Conservation (phyloP, 2,797 vertebrate species). For the Melanotaenia nigrans region DNA sequence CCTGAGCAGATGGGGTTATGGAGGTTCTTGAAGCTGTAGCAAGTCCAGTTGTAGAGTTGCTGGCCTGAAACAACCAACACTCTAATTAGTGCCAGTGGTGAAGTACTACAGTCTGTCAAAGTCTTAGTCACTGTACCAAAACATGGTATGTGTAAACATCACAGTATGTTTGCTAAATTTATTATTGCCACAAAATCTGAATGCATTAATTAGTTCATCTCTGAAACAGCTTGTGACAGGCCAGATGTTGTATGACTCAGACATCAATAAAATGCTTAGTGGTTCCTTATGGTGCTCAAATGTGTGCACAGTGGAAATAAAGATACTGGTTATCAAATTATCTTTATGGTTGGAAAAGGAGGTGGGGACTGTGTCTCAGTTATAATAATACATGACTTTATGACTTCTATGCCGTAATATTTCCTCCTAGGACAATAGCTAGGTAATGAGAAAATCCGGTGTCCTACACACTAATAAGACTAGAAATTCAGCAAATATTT, state of each 20-base stretch:
- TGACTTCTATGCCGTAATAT: neutral
- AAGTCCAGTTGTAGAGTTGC: slow-evolving; percentile 88
- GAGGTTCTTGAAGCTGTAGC: slow-evolving; percentile 87
- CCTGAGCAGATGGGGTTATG: slow-evolving; percentile 91
- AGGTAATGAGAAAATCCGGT: too few species aligned
- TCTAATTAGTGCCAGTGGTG: slow-evolving; percentile 57
- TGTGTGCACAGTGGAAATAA: neutral
- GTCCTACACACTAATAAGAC: too few species aligned
- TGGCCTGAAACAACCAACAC: slow-evolving; percentile 88
- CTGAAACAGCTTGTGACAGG: too few species aligned
- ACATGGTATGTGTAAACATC: too few species aligned
- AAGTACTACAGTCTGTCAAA: neutral
- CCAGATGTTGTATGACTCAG: neutral
- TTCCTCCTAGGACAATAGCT: neutral
- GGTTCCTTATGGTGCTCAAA: neutral
- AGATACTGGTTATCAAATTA: neutral
- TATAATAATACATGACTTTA: neutral
- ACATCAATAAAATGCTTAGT: neutral
- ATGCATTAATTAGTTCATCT: too few species aligned
- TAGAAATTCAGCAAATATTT: too few species aligned
- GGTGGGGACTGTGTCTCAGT: neutral
- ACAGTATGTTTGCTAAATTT: too few species aligned
- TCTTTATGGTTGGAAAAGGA: neutral
- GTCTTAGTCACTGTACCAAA: too few species aligned
- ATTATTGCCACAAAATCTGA: too few species aligned